A percentile compares a stretch with the other conserved stretches of the same genome.
phyloP scores from a whole-genome alignment of 1,140 invertebrate species.

The Bombus polaris region DNA sequence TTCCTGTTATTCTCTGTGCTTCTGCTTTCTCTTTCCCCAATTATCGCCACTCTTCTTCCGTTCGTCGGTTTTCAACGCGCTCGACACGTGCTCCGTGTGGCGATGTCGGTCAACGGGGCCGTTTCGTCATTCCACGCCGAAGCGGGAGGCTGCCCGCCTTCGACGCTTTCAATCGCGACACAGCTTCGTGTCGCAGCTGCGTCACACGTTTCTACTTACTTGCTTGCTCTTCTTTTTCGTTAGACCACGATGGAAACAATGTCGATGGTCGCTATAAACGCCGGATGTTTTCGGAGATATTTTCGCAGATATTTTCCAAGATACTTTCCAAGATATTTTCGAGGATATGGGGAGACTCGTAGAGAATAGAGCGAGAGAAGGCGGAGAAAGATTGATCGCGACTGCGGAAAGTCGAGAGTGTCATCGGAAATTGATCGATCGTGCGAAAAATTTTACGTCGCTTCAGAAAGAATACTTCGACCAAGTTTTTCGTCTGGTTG shows the following conservation, averaged over 20 bases:
- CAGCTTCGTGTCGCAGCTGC: slow-evolving; percentile 16
- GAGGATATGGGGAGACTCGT: too few relatives aligned
- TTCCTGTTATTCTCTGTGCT: background rate
- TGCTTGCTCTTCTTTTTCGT: background rate
- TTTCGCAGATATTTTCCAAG: slow-evolving; percentile 2
- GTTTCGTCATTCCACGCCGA: slow-evolving; percentile 2
- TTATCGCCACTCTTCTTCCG: background rate
- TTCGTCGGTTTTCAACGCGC: background rate
- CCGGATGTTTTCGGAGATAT: background rate
- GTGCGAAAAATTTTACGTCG: background rate
- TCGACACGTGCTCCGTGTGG: slow-evolving; percentile 32
- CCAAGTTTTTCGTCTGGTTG: background rate
- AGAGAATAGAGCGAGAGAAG: background rate
- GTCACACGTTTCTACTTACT: background rate
- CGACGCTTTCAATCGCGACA: background rate
- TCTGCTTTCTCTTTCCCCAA: background rate
- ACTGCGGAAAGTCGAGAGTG: background rate
- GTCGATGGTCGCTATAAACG: background rate
- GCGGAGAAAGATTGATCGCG: background rate
- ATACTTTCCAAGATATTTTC: background rate
- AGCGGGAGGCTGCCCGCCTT: background rate
- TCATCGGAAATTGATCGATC: slow-evolving; percentile 20
- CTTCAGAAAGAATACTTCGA: background rate
- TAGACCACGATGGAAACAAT: background rate
- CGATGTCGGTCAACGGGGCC: slow-evolving; percentile 38